phyloP scores from a whole-genome alignment of 2,113 vertebrate species.

The Pycnonotus jocosus region DNA sequence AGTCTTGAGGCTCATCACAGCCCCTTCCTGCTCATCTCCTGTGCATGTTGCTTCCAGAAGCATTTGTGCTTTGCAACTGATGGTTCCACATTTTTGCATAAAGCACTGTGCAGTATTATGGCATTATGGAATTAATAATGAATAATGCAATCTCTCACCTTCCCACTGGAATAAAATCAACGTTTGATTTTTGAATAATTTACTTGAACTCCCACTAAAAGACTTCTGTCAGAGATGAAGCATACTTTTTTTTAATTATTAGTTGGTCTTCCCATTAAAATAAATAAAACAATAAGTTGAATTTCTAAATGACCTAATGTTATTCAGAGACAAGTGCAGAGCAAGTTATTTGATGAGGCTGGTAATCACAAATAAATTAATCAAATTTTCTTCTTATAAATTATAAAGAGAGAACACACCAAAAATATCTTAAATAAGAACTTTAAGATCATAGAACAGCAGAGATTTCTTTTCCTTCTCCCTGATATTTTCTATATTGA shows the following conservation, averaged over 20 bases:
- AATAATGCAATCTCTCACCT: neutral
- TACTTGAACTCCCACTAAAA: neutral
- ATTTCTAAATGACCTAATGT: neutral
- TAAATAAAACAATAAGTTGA: slow-evolving; percentile 12
- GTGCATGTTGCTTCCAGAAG: neutral
- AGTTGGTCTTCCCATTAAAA: neutral
- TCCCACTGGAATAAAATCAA: slow-evolving; percentile 10
- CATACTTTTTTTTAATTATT: neutral
- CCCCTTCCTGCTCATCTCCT: neutral
- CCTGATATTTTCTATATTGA: neutral
- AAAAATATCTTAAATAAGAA: neutral
- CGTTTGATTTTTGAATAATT: neutral
- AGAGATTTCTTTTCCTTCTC: neutral
- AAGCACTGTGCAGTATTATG: neutral
- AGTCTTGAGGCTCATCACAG: neutral
- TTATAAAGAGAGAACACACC: neutral
- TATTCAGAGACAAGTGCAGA: slow-evolving; percentile 3
- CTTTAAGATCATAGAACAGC: neutral
- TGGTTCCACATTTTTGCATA: neutral
- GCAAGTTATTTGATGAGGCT: neutral
- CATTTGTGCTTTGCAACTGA: neutral
- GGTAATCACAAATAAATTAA: neutral
- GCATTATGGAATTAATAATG: neutral
- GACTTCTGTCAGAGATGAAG: neutral
- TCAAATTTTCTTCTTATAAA: neutral